Base-by-base conservation (phyloP, 2,888 invertebrate species). In the Synanthedon myopaeformis region DNA sequence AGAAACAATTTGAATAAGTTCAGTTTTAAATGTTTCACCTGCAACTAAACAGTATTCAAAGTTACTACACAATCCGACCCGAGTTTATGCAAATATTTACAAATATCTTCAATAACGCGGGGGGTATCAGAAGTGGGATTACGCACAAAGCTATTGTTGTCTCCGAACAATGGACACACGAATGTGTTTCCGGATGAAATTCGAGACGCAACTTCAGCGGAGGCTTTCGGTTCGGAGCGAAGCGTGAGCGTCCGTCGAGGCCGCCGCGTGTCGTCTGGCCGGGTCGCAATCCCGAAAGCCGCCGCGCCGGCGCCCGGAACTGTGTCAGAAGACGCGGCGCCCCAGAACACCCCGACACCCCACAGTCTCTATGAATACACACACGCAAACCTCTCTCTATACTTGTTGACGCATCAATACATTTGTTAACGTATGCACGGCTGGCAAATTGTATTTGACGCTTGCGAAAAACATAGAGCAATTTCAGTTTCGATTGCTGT, bases 301-400 rank as follows among this genome's bases (percentile, higher is more conserved):
- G 78, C 67, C 86, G 87, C 86, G 87, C 87, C 87, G 86, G 85
- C 86, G 86, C 84, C 84, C 74, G 74, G 78, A 85, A 79, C 79
- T 83, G 78, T 86, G 86, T 85, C 86, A 84, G 70, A 71, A 73
- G 72, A 71, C 76, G 74, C 74, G 74, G 79, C 74, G 76, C 79
- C 78, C 35, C 75, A 69, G 69, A 75, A 70, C 75, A 72, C 70
- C 75, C 70, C 65, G 61, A 64, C 62, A 65, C 71, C 74, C 76
- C 77, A 35, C 35, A 71, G 74, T 75, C 72, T 79, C 74, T 76
- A 72, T 72, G 70, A 71, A 73, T 73, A 1, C 23, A 23, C 23
- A 23, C 23, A 23, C 79, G 75, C 76, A 79, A 77, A 76, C 76
- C 74, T 73, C 72, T 64, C 70, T 66, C 66, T 65, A 64, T 66